Base-by-base conservation (phyloP, 2,797 vertebrate species). In the Channa striata region DNA sequence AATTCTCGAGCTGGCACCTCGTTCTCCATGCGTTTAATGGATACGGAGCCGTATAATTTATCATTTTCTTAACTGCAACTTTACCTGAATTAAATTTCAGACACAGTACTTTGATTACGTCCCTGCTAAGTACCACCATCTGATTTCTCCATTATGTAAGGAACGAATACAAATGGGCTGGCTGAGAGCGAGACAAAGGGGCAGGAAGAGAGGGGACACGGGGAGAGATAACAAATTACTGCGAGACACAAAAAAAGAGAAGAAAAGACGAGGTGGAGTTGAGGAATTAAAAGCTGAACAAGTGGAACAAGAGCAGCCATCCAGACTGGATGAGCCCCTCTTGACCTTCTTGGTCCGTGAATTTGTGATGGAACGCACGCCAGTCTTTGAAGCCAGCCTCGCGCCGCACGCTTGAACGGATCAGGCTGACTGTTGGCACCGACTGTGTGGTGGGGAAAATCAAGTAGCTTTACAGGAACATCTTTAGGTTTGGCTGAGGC, bases 51-150 rank as follows among this genome's bases (percentile, higher is more conserved):
- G 72, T 73, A 74, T 65, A 75, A 83, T 84, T 46, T 68, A 86
- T 82, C 30, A 36, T 69, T 57, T 64, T 66, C 49, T 75, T 84
- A 77, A 85, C 75, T 53, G 68, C 60, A 81, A 81, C 79, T 80
- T 84, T 58, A 88, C 76, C 70, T 77, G 77, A 80, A 85, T 84
- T 74, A 82, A 64, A 84, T 76, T 77, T 53, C 68, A 52, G 70
- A 56, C 66, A 30, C 51, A 36, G 69, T 71, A 40, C 68, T 82
- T 86, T 82, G 67, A 87, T 86, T 74, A 68, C 76, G 59, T 80
- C 82, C 71, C 50, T 7, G 56, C 77, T 77, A 86, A 82, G 75
- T 77, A 68, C 42, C 77, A 60, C 77, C 69, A 70, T 77, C 84
- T 68, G 77, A 87, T 72, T 86, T 68, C 44, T 56, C 60, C 44